Base-by-base conservation (phyloP, 2,888 invertebrate species). In the Meiosimyza decipiens region DNA sequence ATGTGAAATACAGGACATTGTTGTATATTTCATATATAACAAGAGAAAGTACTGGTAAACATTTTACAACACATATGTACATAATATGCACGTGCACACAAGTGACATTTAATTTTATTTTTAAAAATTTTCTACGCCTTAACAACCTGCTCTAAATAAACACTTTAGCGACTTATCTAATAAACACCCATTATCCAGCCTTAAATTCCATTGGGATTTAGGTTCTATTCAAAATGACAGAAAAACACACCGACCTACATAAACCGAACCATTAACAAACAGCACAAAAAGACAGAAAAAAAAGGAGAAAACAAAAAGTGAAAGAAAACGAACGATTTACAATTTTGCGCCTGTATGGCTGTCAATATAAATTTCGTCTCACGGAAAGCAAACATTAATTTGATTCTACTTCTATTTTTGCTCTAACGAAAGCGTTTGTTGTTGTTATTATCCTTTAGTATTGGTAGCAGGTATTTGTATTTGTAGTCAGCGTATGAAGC, bases 341-440 rank as follows among this genome's bases (percentile, higher is more conserved):
- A 69, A 50, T 60, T 62, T 62, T 51, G 62, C 33, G 52, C 40
- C 57, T 57, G 9, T 7, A 57, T 40, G 33, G 52, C 62, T 70
- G 62, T 63, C 70, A 52, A 70, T 70, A 70, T 54, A 63, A 70
- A 63, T 62, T 70, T 70, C 70, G 63, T 63, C 70, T 63, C 70
- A 70, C 70, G 63, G 51, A 70, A 69, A 40, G 70, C 70, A 70
- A 70, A 70, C 63, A 70, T 70, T 70, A 70, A 70, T 70, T 70
- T 70, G 22, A 63, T 70, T 70, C 28, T 63, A 47, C 28, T 57
- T 55, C 18, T 55, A 12, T 55, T 55, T 16, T 18, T 16, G 11
- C n/a, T 18, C 47, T 47, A 63, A 47, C 63, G 63, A 47, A 40
- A 49, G 16, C 33, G 15, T 13, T 60, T 60, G 9, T 15, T 28